Evolutionary conservation across 2,888 invertebrate species (phyloP).

Genomic region (Pseudococcus viburni): DNA sequence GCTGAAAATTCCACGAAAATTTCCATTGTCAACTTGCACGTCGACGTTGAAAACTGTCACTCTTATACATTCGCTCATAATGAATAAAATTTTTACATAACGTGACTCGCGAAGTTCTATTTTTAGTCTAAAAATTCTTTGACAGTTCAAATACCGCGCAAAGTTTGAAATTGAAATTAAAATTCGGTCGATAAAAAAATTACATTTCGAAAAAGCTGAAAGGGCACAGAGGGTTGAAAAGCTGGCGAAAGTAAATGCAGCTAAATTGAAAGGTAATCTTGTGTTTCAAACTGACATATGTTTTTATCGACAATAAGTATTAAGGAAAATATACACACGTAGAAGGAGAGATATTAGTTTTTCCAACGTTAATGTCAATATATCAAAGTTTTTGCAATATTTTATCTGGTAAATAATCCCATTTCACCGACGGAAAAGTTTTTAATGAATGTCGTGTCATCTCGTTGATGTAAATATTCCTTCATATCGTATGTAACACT

Average conservation of each 20-base stretch:
- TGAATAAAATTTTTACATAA: background rate
- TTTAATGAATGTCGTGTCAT: constrained; percentile 53
- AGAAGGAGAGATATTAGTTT: constrained; percentile 4
- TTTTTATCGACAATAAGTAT: background rate
- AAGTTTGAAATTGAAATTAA: constrained; percentile 1
- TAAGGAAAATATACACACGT: background rate
- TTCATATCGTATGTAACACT: background rate
- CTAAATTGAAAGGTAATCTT: constrained; percentile 34
- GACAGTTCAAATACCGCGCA: background rate
- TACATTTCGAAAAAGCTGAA: background rate
- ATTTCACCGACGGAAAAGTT: constrained; percentile 32
- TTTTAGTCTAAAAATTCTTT: background rate
- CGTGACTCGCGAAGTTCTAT: background rate
- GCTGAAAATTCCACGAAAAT: too few relatives aligned
- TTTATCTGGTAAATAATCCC: constrained; percentile 31
- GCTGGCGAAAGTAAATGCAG: background rate
- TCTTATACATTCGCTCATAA: background rate
- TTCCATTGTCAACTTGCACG: background rate
- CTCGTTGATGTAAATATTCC: constrained; percentile 30
- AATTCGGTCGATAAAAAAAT: constrained; percentile 21
- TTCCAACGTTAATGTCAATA: constrained; percentile 44
- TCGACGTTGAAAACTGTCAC: background rate
- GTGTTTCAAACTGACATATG: constrained; percentile 29
- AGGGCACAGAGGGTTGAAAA: background rate
- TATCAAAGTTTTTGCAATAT: constrained; percentile 47